Conservation (phyloP, 53 echinoderm and acorn worm species). For the Apostichopus leukothele region DNA sequence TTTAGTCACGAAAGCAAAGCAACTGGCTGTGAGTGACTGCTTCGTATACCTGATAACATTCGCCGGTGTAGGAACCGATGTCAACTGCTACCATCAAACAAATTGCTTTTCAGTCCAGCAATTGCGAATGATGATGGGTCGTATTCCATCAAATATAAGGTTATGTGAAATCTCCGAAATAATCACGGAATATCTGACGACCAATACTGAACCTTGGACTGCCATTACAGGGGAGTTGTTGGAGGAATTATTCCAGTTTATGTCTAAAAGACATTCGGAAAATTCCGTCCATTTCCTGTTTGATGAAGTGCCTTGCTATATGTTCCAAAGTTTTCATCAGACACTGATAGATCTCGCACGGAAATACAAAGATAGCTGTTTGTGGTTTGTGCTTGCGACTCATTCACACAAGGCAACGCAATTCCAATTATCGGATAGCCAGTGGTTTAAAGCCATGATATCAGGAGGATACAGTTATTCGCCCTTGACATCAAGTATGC, state of each 20-base stretch:
- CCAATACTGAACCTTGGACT: background rate
- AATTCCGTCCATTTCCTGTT: background rate
- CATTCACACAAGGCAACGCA: constrained; percentile 28
- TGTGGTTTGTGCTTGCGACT: constrained; percentile 28
- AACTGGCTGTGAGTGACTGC: background rate
- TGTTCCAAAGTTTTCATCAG: constrained; percentile 15
- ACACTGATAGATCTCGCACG: background rate
- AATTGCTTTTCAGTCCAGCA: constrained; percentile 13
- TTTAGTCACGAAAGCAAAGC: constrained; percentile 21
- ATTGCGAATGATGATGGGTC: constrained; percentile 9
- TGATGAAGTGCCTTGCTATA: constrained; percentile 24
- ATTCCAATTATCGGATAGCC: background rate
- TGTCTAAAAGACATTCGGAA: background rate
- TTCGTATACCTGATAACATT: background rate
- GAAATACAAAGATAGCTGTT: background rate
- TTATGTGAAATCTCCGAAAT: constrained; percentile 15
- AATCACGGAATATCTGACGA: background rate
- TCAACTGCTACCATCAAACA: constrained; percentile 24
- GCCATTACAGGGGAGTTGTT: background rate
- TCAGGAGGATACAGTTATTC: background rate
- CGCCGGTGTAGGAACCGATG: constrained; percentile 23
- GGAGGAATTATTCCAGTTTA: background rate
- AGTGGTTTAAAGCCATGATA: constrained; percentile 19
- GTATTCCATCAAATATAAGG: background rate
- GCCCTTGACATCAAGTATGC: constrained; percentile 7